A percentile compares a stretch with the other conserved stretches of the same genome.
phyloP scores from a whole-genome alignment of 2,888 invertebrate species.

The Hypomecis atomaria region DNA sequence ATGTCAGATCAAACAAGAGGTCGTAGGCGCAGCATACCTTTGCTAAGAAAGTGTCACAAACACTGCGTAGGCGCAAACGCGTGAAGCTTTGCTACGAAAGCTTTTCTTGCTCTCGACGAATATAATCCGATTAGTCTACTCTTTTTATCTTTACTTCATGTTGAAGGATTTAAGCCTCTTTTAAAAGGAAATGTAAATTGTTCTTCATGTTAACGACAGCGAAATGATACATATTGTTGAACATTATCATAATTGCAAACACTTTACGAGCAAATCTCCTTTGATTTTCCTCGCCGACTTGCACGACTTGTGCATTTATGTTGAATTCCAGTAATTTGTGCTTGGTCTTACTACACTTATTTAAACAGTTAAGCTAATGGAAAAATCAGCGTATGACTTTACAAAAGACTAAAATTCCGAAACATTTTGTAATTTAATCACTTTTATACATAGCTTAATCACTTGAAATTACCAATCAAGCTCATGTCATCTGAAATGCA shows the following conservation, averaged over 20 bases:
- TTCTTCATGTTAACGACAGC: conserved; percentile 48
- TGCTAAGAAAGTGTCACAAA: conserved; percentile 72
- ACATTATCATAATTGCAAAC: conserved; percentile 45
- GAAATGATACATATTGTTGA: conserved; percentile 44
- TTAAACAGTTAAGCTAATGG: conserved; percentile 28
- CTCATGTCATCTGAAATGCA: too few species aligned
- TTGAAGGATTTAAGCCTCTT: conserved; percentile 54
- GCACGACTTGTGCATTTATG: conserved; percentile 30
- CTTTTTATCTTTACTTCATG: conserved; percentile 40
- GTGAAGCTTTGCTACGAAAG: conserved; percentile 51
- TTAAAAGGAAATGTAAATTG: conserved; percentile 50
- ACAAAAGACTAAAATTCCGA: too few species aligned
- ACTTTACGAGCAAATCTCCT: conserved; percentile 27
- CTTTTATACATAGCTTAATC: too few species aligned
- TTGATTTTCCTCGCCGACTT: conserved; percentile 25
- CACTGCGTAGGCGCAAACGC: conserved; percentile 68
- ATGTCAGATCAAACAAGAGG: conserved; percentile 66
- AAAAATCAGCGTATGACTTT: too few species aligned
- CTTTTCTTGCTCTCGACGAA: conserved; percentile 54
- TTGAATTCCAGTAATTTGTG: conserved; percentile 16
- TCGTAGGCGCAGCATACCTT: conserved; percentile 68
- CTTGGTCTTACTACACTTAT: conserved; percentile 18
- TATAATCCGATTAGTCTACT: conserved; percentile 72
- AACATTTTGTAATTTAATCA: too few species aligned
- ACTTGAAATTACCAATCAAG: too few species aligned